Base-by-base conservation (phyloP, 2,113 vertebrate genomes). In the Solea solea region DNA sequence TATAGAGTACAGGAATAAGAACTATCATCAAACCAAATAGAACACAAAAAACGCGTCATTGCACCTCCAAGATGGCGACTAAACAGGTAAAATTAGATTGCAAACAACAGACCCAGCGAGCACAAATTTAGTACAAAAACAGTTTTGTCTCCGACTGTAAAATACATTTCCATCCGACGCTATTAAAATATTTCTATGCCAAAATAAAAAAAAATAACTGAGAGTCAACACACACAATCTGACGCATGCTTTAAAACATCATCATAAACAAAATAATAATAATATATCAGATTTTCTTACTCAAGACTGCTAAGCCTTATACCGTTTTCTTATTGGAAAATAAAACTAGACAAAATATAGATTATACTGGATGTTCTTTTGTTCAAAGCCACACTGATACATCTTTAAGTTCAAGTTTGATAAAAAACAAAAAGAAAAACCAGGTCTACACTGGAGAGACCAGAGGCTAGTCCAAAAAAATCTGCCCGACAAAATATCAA, bases 251-350 rank as follows among this genome's bases (percentile, higher is more conserved):
- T 87, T 86, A 91, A 91, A 91, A 86, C 78, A 90, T 87, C 82
- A 86, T 81, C 82, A 78, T 71, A 55, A 86, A 84, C 76, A 90
- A 81, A 66, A 83, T 78, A 70, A 79, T 80, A 83, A 80, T 77
- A 84, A 89, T 77, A 82, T 75, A 85, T 87, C 79, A 76, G 88
- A 89, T 86, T 82, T 40, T 84, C 81, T 88, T 70, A 94, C 93
- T 96, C 95, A 95, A 96, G 95, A 96, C 95, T 96, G 96, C 95
- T 95, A 96, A 95, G 95, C 95, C 93, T 86, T 82, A 80, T 68
- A 89, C 75, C 74, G 81, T 80, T 94, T 92, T 86, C 78, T 87
- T 82, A 93, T 92, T 91, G 89, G 88, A 93, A 96, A 94, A 89
- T 83, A 95, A 94, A 95, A 94, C 88, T 89, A 90, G 93, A 94